Base-by-base conservation (phyloP, 2,797 vertebrate species). In the Acanthurus leucopareius region DNA sequence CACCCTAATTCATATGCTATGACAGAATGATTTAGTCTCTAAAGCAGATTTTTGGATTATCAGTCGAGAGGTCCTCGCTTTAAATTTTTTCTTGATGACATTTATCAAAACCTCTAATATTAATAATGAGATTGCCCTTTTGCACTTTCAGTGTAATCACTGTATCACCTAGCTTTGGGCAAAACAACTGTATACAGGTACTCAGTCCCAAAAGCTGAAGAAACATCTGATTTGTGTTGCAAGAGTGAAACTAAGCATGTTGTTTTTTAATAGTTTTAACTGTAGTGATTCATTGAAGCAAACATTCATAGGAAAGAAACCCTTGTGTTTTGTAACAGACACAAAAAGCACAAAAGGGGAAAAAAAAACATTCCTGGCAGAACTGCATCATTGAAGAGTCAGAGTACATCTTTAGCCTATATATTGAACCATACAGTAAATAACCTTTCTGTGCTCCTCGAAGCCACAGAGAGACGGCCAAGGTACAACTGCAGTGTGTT, bases 391-490 rank as follows among this genome's bases (percentile, higher is more conserved):
- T 0, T 25, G 45, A 22, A 59, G 11, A 47, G 45, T 40, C 19
- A 16, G 19, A 45, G 7, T 16, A 0, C 10, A n/a, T 57, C 15
- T 10, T 3, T 22, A 20, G 3, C n/a, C 45, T 57, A 40, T 54
- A 64, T 17, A 20, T 47, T 17, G 14, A 68, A 19, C 14, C 5
- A 1, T 14, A 10, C 25, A 52, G 16, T 79, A 71, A 79, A 74
- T 74, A 77, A 59, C 19, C 8, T 5, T 62, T 28, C 32, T 47
- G 20, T 51, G 63, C 40, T 74, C 1, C 59, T 17, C 4, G 10
- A n/a, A 74, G 19, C 57, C 71, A 14, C 66, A 75, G 42, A 68
- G 32, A n/a, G 57, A 17, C 7, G 4, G 42, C 58, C 53, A 54
- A 56, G 64, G 53, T 69, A 42, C 13, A 5, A 2, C 40, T 58